Conservation (phyloP, 2,113 vertebrate species). For the Danionella cerebrum region DNA sequence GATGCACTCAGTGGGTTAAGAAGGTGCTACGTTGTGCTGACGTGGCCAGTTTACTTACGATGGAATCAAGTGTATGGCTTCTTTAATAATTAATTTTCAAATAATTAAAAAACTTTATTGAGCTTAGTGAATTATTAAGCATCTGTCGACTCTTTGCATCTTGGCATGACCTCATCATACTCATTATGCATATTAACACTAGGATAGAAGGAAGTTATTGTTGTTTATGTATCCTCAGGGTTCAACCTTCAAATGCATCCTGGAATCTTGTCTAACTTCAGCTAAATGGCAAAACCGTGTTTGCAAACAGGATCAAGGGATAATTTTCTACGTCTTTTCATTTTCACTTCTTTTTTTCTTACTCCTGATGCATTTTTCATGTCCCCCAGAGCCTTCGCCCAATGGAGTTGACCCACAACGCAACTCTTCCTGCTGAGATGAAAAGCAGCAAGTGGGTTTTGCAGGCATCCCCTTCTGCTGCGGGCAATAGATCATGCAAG, state of each 20-base stretch:
- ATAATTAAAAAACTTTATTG: constrained; percentile 20
- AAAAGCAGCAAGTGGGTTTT: constrained; percentile 1
- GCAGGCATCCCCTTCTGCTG: not conserved
- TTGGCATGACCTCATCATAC: not conserved
- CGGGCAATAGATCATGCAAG: not conserved
- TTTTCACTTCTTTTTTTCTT: not conserved
- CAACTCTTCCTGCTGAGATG: not conserved
- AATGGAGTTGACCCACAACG: not conserved
- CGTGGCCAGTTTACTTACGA: not conserved
- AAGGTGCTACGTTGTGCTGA: not conserved
- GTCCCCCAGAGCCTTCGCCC: not conserved
- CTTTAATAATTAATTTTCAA: constrained; percentile 22
- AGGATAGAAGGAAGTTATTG: not conserved
- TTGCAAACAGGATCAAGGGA: constrained; percentile 12
- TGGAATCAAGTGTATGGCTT: not conserved
- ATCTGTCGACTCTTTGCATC: not conserved
- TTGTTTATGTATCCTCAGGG: not conserved
- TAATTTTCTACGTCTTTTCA: not conserved
- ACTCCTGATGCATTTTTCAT: constrained; percentile 33
- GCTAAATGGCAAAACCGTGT: constrained; percentile 15
- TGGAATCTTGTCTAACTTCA: not conserved
- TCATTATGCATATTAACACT: not conserved
- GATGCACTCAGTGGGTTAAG: not conserved
- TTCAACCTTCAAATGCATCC: not conserved
- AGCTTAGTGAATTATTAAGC: constrained; percentile 21